Evolutionary conservation across 2,113 vertebrate genomes (phyloP), one percentile per base, ranked within the genome.

Genomic region (Chionodraco myersi): DNA sequence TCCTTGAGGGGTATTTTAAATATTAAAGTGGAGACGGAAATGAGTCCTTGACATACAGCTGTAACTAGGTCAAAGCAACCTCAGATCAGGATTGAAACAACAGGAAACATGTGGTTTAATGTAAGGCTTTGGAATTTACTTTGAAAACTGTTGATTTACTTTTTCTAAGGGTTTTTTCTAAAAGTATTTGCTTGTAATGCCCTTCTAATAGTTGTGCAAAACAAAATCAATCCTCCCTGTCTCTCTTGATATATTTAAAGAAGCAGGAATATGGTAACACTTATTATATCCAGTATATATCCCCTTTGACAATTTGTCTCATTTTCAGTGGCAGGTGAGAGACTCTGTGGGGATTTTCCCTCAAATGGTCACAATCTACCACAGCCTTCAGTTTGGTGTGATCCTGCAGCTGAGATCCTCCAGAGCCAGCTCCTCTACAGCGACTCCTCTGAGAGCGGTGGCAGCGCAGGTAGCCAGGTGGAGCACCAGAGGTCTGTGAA

Each of bases 401-500:
- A 72, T 13, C 72, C 80, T 10, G 65, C 65, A 59, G 81, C 89
- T 14, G 94, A 85, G 77, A 92, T 82, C 48, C 77, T 96, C 92
- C 94, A 95, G 53, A 95, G 95, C 94, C 95, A 96, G 74, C 96
- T 96, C 11, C 90, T 95, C 64, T 95, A 95, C 87, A 94, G 96
- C 83, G 96, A 97, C 84, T 95, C 95, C 3, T 94, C 96, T 2
- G 97, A 98, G 82, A 95, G 94, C 79, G 91, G 90, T 64, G 93
- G 92, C 82, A 96, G 96, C 71, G 94, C 94, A 49, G 96, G 94
- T 80, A 97, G 97, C 77, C 94, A 96, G 64, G 61, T 95, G 76
- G 97, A 98, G 94, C 97, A 96, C 92, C 96, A 95, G 87, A 96
- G 91, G 88, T 96, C 95, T 10, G 94, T 97, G 69, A 96, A 92